Evolutionary conservation across 2,888 invertebrate genomes (phyloP).

Genomic region (Agonopterix arenella): DNA sequence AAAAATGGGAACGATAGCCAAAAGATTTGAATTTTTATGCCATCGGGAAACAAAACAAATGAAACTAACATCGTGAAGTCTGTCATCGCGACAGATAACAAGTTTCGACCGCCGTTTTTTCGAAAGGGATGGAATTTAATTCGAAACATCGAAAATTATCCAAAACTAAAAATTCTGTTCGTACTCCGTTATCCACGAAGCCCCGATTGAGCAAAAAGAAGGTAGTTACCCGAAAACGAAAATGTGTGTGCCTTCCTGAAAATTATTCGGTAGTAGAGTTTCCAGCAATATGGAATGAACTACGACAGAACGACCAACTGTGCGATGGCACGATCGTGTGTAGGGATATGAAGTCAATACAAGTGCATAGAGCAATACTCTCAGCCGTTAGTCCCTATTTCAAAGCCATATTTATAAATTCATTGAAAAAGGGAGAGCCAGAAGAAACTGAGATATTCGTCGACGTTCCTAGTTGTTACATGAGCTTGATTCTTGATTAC

Average conservation of each 20-base stretch:
- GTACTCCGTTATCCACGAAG: slow-evolving; percentile 61
- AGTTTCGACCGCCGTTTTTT: slow-evolving; percentile 75
- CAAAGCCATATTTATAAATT: slow-evolving; percentile 83
- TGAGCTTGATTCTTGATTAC: slow-evolving; percentile 83
- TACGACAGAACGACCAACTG: slow-evolving; percentile 79
- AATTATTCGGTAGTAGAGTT: slow-evolving; percentile 79
- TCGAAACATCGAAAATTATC: slow-evolving; percentile 75
- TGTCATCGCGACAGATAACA: slow-evolving; percentile 69
- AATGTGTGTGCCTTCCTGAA: slow-evolving; percentile 79
- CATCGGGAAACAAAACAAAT: slow-evolving; percentile 42
- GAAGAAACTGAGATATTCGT: slow-evolving; percentile 79
- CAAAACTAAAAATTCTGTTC: slow-evolving; percentile 73
- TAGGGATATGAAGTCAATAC: slow-evolving; percentile 77
- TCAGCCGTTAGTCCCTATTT: slow-evolving; percentile 86
- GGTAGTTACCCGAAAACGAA: slow-evolving; percentile 63
- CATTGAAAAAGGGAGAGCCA: slow-evolving; percentile 76
- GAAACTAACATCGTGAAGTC: slow-evolving; percentile 40
- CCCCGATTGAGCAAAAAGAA: slow-evolving; percentile 63
- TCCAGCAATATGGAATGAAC: slow-evolving; percentile 81
- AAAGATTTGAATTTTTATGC: slow-evolving; percentile 12
- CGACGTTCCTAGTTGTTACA: slow-evolving; percentile 75
- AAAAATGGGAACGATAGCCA: background rate
- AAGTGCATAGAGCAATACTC: slow-evolving; percentile 82
- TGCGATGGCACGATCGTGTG: slow-evolving; percentile 84
- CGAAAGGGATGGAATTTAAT: slow-evolving; percentile 75